Conservation (phyloP, 2,113 vertebrate species). For the Microtus pennsylvanicus region DNA sequence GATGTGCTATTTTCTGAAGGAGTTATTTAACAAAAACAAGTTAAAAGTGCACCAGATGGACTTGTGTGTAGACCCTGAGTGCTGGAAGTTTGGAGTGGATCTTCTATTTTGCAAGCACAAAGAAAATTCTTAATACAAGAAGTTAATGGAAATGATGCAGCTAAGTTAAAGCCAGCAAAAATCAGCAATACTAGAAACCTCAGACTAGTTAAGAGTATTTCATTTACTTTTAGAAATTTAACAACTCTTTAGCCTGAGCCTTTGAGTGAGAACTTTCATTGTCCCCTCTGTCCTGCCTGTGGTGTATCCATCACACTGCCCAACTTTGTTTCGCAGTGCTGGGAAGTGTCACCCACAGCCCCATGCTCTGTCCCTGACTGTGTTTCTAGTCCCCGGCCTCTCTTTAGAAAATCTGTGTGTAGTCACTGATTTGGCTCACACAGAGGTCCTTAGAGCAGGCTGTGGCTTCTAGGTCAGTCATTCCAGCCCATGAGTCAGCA, state of each 20-base stretch:
- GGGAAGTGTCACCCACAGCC: not conserved
- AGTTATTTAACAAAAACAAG: constrained; percentile 29
- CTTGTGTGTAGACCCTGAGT: not conserved
- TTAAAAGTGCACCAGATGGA: not conserved
- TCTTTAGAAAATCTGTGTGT: not conserved
- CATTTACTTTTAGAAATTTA: not conserved
- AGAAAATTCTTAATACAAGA: constrained; percentile 14
- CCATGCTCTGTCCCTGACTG: not conserved
- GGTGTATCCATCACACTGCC: not conserved
- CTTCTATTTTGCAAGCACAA: constrained; percentile 10
- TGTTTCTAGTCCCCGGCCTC: not conserved
- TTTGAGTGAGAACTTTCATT: not conserved
- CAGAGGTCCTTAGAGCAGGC: not conserved
- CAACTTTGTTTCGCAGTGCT: not conserved
- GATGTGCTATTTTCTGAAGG: constrained; percentile 27
- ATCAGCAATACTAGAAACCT: not conserved
- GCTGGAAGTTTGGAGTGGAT: not conserved
- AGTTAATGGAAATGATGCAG: not conserved
- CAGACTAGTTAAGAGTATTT: not conserved
- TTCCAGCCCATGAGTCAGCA: not conserved
- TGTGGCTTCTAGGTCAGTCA: not conserved
- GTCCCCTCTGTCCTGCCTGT: not conserved
- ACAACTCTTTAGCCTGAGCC: not conserved
- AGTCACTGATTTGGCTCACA: not conserved
- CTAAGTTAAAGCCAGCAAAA: not conserved